These are phyloP conservation scores for Lagenorhynchus albirostris DNA, from an alignment of 2,113 vertebrate genomes.

Conservation along the genomic window DNA sequence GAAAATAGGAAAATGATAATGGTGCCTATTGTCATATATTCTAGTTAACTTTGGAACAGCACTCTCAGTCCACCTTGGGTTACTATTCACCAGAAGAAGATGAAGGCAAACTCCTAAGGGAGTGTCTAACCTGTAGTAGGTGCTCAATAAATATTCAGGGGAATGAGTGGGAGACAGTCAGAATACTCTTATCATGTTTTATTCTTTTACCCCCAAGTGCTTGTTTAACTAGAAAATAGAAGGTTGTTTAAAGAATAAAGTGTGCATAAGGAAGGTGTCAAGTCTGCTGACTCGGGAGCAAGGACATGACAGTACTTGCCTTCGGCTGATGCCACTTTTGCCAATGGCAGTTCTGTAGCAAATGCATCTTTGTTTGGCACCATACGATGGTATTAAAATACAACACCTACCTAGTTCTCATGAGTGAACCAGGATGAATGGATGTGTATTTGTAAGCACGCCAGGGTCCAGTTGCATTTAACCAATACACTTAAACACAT, in stretches of 20 bases:
- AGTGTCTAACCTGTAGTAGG: neutral
- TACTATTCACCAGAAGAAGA: neutral
- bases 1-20: neutral
- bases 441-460: neutral
- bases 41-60: neutral
- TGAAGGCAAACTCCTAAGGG: neutral
- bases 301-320: neutral
- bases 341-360: neutral
- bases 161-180: neutral
- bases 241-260: neutral
- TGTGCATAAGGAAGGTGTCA: neutral
- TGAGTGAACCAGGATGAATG: neutral
- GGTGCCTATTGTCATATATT: neutral
- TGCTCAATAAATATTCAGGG: neutral
- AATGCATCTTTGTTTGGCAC: constrained; percentile 10
- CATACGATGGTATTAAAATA: neutral
- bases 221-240: constrained; percentile 1
- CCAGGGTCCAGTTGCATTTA: neutral
- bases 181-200: neutral
- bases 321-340: neutral
- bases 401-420: constrained; percentile 50
- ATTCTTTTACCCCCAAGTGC: neutral
- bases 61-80: neutral
- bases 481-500: neutral
- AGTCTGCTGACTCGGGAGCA: neutral